Evolutionary conservation across 2,888 invertebrate genomes (phyloP), one percentile per base, ranked within the genome.

Genomic region (Drosophila recens): DNA sequence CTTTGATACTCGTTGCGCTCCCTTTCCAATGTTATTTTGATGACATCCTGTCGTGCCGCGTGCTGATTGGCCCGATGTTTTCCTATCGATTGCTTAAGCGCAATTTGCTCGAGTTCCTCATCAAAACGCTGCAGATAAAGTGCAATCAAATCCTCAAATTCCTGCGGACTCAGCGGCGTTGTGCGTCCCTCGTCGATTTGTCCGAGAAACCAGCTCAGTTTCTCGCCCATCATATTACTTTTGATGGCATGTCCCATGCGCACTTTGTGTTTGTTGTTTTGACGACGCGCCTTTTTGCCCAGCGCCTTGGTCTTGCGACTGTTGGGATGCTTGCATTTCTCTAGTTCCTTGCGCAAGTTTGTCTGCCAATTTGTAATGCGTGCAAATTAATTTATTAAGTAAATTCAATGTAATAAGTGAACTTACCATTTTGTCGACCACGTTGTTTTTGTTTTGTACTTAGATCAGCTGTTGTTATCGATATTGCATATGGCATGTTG

Each of bases 241-340:
- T 96, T 96, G 46, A 96, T 94, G 13, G 95, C 94, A 75, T 95
- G 95, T 0, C 94, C 94, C 42, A 95, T 57, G 1, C 91, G 90
- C 11, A 61, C 57, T 74, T 92, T 92, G 59, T 93, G 92, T 67
- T 92, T 93, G 72, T 93, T 91, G 62, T 93, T 92, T 58, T 91
- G 90, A 0, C 91, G 96, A 76, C 95, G 95, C 8, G 95, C 93
- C 92, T 96, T 95, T 90, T 95, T 96, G 2, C 95, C 94, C 20
- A 97, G 91, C 9, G 96, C 95, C 73, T 95, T 93, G 0, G 97
- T 96, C 93, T 96, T 97, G 76, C 97, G 94, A 85, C 97, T 97
- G 91, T 97, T 97, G 0, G 97, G 97, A 93, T 97, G 97, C 89
- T 96, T 96, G 59, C 95, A 93, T 91, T 95, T 94, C 33, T 92